Evolutionary conservation across 2,797 vertebrate species (phyloP), one percentile per base, ranked within the genome.

Genomic region (Gorsachius magnificus): DNA sequence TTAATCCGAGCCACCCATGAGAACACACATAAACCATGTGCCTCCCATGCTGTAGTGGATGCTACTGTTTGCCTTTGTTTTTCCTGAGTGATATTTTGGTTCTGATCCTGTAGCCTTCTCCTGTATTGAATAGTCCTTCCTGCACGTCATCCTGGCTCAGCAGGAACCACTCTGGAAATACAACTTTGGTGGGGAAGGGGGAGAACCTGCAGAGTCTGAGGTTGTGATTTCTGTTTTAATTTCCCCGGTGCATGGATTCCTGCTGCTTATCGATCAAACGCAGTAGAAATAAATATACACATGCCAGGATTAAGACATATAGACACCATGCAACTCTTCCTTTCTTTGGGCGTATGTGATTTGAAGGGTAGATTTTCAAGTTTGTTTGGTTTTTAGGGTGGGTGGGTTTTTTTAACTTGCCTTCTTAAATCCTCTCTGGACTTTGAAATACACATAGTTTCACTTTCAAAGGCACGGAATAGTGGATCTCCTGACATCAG

Each of bases 391-490:
- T 48, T 95, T 87, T 63, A 48, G 35, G 13, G 18, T 83, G 24
- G 41, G 31, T 50, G 16, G 1, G 28, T 71, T 64, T 70, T 51
- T 56, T 45, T 16, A 61, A 29, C 20, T 83, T 90, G 25, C 31
- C 22, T 75, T 61, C n/a, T 48, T 80, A 80, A 96, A 85, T 87
- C 35, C 48, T 74, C 16, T 56, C n/a, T 77, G 57, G 38, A 18
- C 71, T 93, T 84, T 85, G 68, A 85, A 84, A 65, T 84, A 46
- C n/a, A 29, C 0, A 0, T 35, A 20, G 56, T 85, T 80, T 86
- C 43, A 78, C 93, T 92, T 96, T 95, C 87, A 92, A 87, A 90
- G 63, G 75, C 50, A 61, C 24, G 68, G 60, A 43, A 60, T 50
- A 70, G 33, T 10, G 12, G 31, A 71, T 82, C 43, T 91, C 61